Conservation (phyloP, 1,140 invertebrate genomes). For the Rhopalosiphum maidis region DNA sequence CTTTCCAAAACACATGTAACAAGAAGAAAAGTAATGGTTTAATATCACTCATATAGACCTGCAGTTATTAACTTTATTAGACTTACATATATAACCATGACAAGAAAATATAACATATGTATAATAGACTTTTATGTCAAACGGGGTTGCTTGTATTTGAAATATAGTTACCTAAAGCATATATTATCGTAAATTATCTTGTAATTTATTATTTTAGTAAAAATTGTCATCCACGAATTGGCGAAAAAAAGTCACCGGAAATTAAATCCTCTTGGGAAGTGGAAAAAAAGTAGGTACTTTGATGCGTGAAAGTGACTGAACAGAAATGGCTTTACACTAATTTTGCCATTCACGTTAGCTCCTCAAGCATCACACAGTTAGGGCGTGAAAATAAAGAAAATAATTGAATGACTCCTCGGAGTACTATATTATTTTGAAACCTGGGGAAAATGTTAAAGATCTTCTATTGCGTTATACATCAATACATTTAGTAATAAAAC, state of each 20-base stretch:
- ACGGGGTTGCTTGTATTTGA: neutral
- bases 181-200: neutral
- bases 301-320: conserved; percentile 38
- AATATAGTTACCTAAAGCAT: neutral
- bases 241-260: neutral
- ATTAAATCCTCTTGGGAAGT: conserved; percentile 20
- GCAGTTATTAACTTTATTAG: neutral
- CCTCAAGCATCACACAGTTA: neutral
- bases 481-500: neutral
- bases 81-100: neutral
- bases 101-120: neutral
- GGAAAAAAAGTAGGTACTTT: conserved; percentile 14
- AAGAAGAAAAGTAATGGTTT: neutral
- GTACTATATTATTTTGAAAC: neutral
- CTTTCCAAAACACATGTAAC: neutral
- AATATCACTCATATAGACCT: neutral
- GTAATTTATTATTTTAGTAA: neutral
- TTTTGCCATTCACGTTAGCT: neutral
- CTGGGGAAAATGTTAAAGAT: neutral
- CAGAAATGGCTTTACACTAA: conserved; percentile 33
- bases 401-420: conserved; percentile 29
- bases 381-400: conserved; percentile 19
- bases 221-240: neutral
- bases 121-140: neutral
- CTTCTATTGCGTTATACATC: neutral